Percentiles rank a stretch among this genome's conserved stretches.
These are phyloP conservation scores for Bombus confusus DNA, from an alignment of 1,140 invertebrate species.

Conservation along the genomic window DNA sequence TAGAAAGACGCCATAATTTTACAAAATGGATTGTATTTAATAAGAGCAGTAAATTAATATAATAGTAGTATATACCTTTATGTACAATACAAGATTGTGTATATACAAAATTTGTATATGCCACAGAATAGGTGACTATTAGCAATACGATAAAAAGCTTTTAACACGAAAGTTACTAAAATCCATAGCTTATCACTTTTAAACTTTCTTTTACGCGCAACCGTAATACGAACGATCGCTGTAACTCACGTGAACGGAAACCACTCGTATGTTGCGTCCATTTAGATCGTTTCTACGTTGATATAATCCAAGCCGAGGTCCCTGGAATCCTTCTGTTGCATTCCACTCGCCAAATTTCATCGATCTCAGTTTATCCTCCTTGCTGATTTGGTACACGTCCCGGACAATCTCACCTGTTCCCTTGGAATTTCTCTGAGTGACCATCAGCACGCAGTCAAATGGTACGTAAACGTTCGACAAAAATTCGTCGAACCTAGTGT, in stretches of 20 bases:
- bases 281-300: conserved; percentile 75
- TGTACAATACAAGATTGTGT: no score
- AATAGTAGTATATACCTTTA: no score
- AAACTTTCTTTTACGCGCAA: not conserved
- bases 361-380: conserved; percentile 63
- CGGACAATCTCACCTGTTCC: conserved; percentile 65
- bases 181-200: no score
- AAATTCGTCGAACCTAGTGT: conserved; percentile 67
- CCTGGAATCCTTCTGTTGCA: conserved; percentile 56
- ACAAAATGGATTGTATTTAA: no score
- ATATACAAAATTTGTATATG: no score
- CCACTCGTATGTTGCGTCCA: conserved; percentile 74
- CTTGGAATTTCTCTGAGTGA: conserved; percentile 46
- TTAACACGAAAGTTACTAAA: no score
- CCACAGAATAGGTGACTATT: no score
- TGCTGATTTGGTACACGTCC: conserved; percentile 76
- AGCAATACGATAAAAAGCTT: no score
- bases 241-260: conserved; percentile 73
- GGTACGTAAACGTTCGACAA: conserved; percentile 73
- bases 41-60: no score
- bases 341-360: conserved; percentile 71
- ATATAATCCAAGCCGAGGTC: conserved; percentile 70
- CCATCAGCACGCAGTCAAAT: conserved; percentile 75
- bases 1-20: no score
- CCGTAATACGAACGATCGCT: not conserved